Conservation (phyloP, 2,888 invertebrate genomes). For the Colletes collaris region DNA sequence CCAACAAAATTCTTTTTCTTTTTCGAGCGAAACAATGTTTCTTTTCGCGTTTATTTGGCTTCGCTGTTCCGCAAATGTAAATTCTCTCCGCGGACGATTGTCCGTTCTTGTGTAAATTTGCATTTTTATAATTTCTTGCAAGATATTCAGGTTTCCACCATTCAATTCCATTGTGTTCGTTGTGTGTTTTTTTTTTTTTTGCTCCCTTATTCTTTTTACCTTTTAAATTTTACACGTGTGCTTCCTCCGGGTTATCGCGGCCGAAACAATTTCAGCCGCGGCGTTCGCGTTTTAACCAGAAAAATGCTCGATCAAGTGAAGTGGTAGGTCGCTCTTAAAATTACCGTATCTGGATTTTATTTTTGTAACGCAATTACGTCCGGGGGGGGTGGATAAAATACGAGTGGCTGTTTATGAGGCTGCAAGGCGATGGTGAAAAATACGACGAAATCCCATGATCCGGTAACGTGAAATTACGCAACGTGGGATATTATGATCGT, state of each 20-base stretch:
- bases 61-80: no score
- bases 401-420: conserved; percentile 18
- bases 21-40: not conserved
- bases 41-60: not conserved
- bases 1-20: not conserved
- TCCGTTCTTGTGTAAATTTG: no score
- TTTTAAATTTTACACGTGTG: not conserved
- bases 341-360: conserved; percentile 8
- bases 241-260: not conserved
- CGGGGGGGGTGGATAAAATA: conserved; percentile 10
- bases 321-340: conserved; percentile 3
- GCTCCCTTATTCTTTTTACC: no score
- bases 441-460: conserved; percentile 20
- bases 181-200: no score
- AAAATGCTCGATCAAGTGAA: not conserved
- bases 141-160: no score
- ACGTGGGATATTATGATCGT: conserved; percentile 40
- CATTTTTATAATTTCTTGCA: no score
- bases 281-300: not conserved
- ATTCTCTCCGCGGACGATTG: no score
- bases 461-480: conserved; percentile 29
- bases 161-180: no score
- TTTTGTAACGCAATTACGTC: conserved; percentile 14
- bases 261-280: conserved; percentile 13
- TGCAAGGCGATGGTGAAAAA: conserved; percentile 22